phyloP scores from a whole-genome alignment of 2,888 invertebrate genomes.

The Zhengitettix transpicula region DNA sequence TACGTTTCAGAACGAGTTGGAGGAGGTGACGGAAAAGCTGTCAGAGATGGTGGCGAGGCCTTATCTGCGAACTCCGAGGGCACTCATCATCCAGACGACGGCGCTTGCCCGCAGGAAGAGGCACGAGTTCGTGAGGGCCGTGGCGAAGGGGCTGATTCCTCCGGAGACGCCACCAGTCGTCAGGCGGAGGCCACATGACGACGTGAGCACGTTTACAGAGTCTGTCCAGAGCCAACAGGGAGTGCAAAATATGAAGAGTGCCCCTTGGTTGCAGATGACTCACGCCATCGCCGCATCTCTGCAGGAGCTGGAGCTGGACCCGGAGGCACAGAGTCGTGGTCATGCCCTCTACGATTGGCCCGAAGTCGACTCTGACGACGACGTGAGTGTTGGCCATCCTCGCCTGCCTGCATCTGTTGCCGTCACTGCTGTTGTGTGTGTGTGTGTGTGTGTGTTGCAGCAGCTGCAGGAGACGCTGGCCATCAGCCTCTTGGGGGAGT shows the following conservation, averaged over 20 bases:
- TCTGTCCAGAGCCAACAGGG: neutral
- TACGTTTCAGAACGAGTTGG: conserved; percentile 39
- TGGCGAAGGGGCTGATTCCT: conserved; percentile 36
- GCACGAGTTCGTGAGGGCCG: conserved; percentile 43
- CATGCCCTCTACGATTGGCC: conserved; percentile 42
- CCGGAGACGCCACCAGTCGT: conserved; percentile 44
- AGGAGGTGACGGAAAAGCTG: conserved; percentile 44
- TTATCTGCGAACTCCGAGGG: conserved; percentile 41
- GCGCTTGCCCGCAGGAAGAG: conserved; percentile 39
- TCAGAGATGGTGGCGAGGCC: conserved; percentile 45
- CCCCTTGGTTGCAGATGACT: conserved; percentile 19
- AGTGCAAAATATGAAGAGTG: neutral
- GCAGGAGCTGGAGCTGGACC: conserved; percentile 30
- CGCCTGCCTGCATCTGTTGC: neutral
- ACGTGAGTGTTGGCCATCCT: conserved; percentile 16
- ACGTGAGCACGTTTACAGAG: neutral
- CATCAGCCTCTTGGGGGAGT: conserved; percentile 24
- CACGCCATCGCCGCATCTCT: conserved; percentile 30
- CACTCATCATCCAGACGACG: conserved; percentile 42
- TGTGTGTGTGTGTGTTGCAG: neutral
- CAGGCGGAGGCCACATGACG: conserved; percentile 19
- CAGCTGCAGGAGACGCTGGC: conserved; percentile 14
- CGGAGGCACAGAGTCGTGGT: conserved; percentile 32
- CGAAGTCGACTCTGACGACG: conserved; percentile 37
- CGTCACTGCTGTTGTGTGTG: neutral